Evolutionary conservation across 2,113 vertebrate species (phyloP), one percentile per base, ranked within the genome.

Genomic region (Lipotes vexillifer): DNA sequence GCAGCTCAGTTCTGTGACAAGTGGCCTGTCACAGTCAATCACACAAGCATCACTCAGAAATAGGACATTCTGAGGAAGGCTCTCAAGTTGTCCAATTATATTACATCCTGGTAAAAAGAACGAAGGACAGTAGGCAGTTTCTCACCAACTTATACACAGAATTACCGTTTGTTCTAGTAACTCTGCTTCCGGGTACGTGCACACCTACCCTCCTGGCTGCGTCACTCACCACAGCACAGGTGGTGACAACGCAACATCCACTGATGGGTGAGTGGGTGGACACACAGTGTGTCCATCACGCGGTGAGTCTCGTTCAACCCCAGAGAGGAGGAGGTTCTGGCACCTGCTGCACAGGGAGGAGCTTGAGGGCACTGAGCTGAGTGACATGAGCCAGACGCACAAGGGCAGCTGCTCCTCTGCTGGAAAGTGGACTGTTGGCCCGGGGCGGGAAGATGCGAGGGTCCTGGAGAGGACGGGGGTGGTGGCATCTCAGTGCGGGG

Each of bases 181-280:
- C 27, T 71, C 72, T 23, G 44, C 74, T 52, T 68, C 69, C 33
- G 38, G 14, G 27, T 3, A 49, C 29, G 27, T 46, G 63, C 8
- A 71, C 49, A 27, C 36, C 36, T 1, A 11, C 0, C 17, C 20
- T 80, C 11, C 10, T 1, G 8, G 17, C 10, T 46, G 23, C 31
- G 10, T 3, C 21, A 38, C 9, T 71, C 68, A 71, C 69, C 12
- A 13, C 9, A 71, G 69, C 69, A 23, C 38, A 72, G 69, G 69
- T 41, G 38, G 55, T 12, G 36, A 18, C 23, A 31, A 9, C 21
- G 33, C 21, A 57, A 80, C 23, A 9, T 20, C 25, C 36, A 17
- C 2, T 3, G 12, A 36, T 0, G 3, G 49, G 49, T 57, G 33
- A 15, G 33, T 0, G 2, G 33, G 15, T 7, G 0, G 21, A 27